A percentile compares a stretch with the other conserved stretches of the same genome.
Conservation (phyloP, 2,113 vertebrate genomes). For the Echinops telfairi region DNA sequence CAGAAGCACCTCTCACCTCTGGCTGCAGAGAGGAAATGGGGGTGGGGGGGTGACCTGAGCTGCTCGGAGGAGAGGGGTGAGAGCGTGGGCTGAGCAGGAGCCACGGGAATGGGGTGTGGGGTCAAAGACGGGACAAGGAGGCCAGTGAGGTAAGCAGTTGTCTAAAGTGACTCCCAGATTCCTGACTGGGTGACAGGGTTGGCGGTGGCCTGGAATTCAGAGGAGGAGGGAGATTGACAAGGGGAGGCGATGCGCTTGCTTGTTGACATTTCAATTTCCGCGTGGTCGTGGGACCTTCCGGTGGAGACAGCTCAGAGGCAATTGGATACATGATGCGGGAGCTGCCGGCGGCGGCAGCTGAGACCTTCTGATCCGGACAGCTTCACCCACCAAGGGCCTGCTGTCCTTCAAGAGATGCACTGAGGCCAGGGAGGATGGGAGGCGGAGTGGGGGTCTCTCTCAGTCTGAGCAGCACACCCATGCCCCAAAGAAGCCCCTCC, state of each 20-base stretch:
- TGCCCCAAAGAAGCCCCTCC: not conserved
- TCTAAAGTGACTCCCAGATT: not conserved
- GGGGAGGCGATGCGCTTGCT: not conserved
- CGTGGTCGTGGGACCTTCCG: not conserved
- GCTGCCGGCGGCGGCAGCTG: fast-evolving
- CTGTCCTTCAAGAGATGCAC: fast-evolving
- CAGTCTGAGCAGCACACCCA: fast-evolving
- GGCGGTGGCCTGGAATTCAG: not conserved
- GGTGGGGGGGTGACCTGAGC: not conserved
- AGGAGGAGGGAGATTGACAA: not conserved
- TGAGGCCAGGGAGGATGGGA: not conserved
- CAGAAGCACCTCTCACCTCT: not conserved
- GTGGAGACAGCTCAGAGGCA: not conserved
- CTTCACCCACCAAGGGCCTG: not conserved
- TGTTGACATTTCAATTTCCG: not conserved
- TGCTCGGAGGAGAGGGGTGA: not conserved
- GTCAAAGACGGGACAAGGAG: not conserved
- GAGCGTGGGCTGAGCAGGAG: fast-evolving
- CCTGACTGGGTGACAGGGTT: not conserved
- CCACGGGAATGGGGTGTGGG: fast-evolving
- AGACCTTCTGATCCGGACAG: not conserved
- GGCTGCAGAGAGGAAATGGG: not conserved
- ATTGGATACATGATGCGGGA: fast-evolving
- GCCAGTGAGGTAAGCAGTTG: not conserved
- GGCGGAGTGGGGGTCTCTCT: fast-evolving